Conservation (phyloP, 2,113 vertebrate genomes). For the Hippocampus mohnikei region DNA sequence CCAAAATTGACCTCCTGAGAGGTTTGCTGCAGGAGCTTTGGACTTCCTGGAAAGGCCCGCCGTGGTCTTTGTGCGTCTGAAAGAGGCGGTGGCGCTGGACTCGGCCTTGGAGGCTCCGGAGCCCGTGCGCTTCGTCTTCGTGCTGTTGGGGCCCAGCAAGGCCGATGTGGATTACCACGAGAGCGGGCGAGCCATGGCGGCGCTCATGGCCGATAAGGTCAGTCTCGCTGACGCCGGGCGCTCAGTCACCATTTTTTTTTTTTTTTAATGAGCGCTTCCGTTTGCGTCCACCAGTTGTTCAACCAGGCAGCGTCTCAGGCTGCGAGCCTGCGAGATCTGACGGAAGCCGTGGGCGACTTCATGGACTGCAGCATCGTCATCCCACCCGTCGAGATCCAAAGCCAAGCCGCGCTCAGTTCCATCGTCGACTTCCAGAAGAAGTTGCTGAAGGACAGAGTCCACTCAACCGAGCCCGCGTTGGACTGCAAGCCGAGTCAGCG, state of each 20-base stretch:
- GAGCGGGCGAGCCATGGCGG: conserved; percentile 80
- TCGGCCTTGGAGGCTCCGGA: conserved; percentile 56
- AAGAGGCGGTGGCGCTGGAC: conserved; percentile 71
- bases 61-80: conserved; percentile 82
- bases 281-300: conserved; percentile 77
- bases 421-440: conserved; percentile 83
- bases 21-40: conserved; percentile 61
- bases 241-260: no score
- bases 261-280: background rate
- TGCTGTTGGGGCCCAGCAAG: conserved; percentile 79
- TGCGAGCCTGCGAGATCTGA: conserved; percentile 66
- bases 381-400: conserved; percentile 78
- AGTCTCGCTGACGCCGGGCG: conserved; percentile 11
- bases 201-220: conserved; percentile 88
- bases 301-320: conserved; percentile 77
- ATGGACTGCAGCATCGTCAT: conserved; percentile 88
- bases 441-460: conserved; percentile 78
- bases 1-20: background rate
- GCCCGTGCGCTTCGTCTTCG: conserved; percentile 80
- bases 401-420: conserved; percentile 72
- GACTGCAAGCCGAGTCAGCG: conserved; percentile 53
- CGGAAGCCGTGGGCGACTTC: conserved; percentile 74
- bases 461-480: conserved; percentile 26
- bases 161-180: conserved; percentile 78
- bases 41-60: conserved; percentile 72